phyloP scores from a whole-genome alignment of 2,888 invertebrate species.

The Drosophila quinaria region DNA sequence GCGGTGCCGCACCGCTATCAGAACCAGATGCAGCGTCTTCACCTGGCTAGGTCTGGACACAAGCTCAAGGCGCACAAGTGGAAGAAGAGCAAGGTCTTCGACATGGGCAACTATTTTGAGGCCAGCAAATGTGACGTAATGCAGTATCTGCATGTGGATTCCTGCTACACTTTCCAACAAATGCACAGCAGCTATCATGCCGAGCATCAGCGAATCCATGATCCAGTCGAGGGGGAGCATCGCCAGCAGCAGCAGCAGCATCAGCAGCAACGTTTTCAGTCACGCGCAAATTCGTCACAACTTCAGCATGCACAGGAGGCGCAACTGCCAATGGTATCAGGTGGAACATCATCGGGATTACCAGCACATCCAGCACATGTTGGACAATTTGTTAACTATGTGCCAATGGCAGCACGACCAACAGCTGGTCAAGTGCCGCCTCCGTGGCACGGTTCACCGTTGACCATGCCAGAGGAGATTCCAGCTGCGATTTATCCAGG shows the following conservation, averaged over 20 bases:
- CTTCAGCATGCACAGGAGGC: slow-evolving; percentile 7
- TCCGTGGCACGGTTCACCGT: slow-evolving; percentile 38
- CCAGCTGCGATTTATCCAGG: slow-evolving; percentile 18
- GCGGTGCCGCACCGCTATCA: slow-evolving; percentile 88
- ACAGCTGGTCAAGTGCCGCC: slow-evolving; percentile 26
- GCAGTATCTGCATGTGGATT: slow-evolving; percentile 36
- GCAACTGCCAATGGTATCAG: background rate
- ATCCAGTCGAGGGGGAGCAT: background rate
- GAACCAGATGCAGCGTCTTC: slow-evolving; percentile 74
- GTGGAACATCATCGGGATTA: slow-evolving; percentile 2
- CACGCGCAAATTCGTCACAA: slow-evolving; percentile 1
- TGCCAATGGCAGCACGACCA: slow-evolving; percentile 35
- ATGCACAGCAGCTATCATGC: slow-evolving; percentile 5
- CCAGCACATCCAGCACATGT: background rate
- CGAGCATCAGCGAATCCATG: slow-evolving; percentile 8
- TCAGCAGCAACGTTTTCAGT: slow-evolving; percentile 24
- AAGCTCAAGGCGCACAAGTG: slow-evolving; percentile 50
- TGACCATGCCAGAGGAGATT: slow-evolving; percentile 42
- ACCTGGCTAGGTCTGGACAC: slow-evolving; percentile 33
- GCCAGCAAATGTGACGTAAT: slow-evolving; percentile 38
- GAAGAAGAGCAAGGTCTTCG: slow-evolving; percentile 55
- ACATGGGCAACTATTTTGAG: slow-evolving; percentile 54
- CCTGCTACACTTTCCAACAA: slow-evolving; percentile 23
- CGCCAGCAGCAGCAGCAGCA: slow-evolving; percentile 19
- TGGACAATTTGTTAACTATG: slow-evolving; percentile 38